Evolutionary conservation across 2,888 invertebrate species (phyloP).

Genomic region (Plebejus argus): DNA sequence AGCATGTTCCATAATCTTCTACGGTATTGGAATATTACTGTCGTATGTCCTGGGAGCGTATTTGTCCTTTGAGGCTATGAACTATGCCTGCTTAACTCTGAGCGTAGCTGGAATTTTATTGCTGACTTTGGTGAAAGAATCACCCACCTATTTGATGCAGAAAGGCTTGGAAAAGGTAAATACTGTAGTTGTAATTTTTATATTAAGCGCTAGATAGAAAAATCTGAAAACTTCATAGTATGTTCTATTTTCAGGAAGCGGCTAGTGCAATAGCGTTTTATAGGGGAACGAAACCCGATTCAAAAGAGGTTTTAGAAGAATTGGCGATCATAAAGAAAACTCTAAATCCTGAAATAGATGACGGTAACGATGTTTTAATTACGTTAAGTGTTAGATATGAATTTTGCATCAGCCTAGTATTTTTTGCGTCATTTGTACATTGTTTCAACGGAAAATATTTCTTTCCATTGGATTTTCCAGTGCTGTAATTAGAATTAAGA

Average conservation of each 20-base stretch:
- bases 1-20: constrained; percentile 42
- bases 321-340: constrained; percentile 51
- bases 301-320: constrained; percentile 54
- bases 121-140: constrained; percentile 53
- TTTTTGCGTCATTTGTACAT: no score
- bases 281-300: constrained; percentile 48
- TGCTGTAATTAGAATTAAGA: not conserved
- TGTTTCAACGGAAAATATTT: not conserved
- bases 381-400: not conserved
- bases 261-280: constrained; percentile 58
- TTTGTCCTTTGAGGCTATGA: constrained; percentile 52
- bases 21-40: constrained; percentile 44
- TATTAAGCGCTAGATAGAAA: not conserved
- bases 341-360: constrained; percentile 39
- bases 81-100: constrained; percentile 51
- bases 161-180: constrained; percentile 49
- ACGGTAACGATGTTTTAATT: constrained; percentile 23
- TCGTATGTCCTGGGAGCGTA: constrained; percentile 54
- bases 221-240: not conserved
- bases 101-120: constrained; percentile 47
- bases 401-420: no score
- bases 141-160: constrained; percentile 46
- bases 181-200: not conserved
- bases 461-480: not conserved
- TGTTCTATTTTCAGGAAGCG: constrained; percentile 55